Evolutionary conservation across 2,797 vertebrate genomes (phyloP), one percentile per base, ranked within the genome.

Genomic region (Crypturellus tataupa): DNA sequence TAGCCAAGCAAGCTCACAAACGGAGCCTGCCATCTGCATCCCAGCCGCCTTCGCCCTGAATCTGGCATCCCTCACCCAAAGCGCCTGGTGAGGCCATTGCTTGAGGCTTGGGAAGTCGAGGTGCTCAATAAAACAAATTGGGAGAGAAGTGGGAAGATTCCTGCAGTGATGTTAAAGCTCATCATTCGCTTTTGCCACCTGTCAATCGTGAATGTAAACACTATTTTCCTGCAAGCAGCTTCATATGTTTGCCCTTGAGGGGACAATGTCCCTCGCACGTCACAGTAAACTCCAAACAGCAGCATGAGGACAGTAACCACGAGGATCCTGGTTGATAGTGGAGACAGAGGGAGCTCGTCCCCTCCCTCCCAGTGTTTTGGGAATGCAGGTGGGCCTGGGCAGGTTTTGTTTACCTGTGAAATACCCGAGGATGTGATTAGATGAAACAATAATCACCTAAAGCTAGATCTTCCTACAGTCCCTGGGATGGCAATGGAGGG

Each of bases 21-120:
- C 89, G 29, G 67, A 0, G 29, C 59, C 93, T 67, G 83, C 96
- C 96, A 84, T 93, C 85, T 94, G 95, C 42, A 91, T 33, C 40
- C 76, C 56, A 71, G 70, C 56, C 6, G 0, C 58, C 68, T 33
- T n/a, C 49, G 4, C 82, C 87, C 16, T 0, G 76, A 15, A 42
- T 2, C 62, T 63, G 78, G 73, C 51, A n/a, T 12, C 8, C 5
- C 21, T 81, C 76, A 9, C 80, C 59, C 60, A 19, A 12, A 55
- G 49, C 1, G 0, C 80, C 73, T 14, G 35, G 44, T 0, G 1
- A 72, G 59, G 33, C 24, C 31, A 0, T 27, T 27, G 87, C 47
- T 33, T 3, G 4, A 35, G 71, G 31, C 6, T 2, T 0, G 0
- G 29, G 53, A 24, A 2, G 0, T 2, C 27, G 63, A 73, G 77